Conservation (phyloP, 2,113 vertebrate species). For the Nesospiza acunhae region DNA sequence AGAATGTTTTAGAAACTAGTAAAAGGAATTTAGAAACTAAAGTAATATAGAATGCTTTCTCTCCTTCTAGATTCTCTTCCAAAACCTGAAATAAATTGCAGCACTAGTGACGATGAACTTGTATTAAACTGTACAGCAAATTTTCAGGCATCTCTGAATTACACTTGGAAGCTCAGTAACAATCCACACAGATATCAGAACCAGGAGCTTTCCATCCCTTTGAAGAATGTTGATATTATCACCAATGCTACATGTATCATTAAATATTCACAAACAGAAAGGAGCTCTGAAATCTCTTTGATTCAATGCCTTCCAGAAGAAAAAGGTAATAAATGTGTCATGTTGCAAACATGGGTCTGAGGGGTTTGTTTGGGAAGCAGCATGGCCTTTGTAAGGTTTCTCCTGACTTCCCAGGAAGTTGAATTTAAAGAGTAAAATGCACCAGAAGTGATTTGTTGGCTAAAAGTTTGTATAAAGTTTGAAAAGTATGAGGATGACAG, state of each 20-base stretch:
- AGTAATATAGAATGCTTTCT: background rate
- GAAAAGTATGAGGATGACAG: background rate
- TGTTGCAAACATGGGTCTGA: background rate
- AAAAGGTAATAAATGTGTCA: background rate
- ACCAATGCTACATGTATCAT: background rate
- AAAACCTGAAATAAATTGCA: slow-evolving; percentile 9
- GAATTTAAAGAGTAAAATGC: background rate
- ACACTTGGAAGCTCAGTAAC: background rate
- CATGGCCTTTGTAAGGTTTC: background rate
- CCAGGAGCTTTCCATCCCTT: background rate
- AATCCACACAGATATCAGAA: fast-evolving
- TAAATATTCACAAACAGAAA: background rate
- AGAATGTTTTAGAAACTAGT: background rate
- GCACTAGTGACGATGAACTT: fast-evolving
- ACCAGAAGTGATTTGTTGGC: background rate
- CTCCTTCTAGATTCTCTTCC: background rate
- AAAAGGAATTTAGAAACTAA: background rate
- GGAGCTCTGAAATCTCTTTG: background rate
- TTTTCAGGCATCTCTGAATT: background rate
- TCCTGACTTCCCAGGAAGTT: background rate
- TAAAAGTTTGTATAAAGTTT: background rate
- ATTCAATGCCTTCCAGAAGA: background rate
- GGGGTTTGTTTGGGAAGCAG: background rate
- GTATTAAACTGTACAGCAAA: background rate
- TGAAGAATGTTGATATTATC: fast-evolving